Conservation (phyloP, 2,113 vertebrate species). For the Pseudorectes ferrugineus region DNA sequence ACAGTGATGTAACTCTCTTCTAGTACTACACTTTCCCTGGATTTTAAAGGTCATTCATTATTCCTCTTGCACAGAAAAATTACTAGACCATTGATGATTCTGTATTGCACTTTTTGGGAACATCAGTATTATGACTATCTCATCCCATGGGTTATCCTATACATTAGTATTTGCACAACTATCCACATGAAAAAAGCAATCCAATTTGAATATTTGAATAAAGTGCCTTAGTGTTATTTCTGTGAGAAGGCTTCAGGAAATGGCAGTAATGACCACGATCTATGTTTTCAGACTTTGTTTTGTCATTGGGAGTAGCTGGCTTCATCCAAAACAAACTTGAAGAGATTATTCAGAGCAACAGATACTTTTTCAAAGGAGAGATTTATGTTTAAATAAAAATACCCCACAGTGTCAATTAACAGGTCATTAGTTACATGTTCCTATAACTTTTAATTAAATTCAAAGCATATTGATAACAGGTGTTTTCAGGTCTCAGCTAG, state of each 20-base stretch:
- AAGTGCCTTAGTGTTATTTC: background rate
- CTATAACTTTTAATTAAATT: background rate
- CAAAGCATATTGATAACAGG: background rate
- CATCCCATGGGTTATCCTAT: background rate
- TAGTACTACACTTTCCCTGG: background rate
- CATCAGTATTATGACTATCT: background rate
- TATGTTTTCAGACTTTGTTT: background rate
- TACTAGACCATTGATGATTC: background rate
- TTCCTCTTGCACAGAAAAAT: background rate
- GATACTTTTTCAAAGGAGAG: background rate
- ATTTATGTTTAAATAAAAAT: background rate
- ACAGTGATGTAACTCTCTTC: background rate
- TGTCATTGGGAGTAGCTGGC: background rate
- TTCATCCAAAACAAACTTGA: conserved; percentile 25
- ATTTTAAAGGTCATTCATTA: background rate
- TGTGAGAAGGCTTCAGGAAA: conserved; percentile 24
- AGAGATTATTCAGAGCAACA: background rate
- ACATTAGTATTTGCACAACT: background rate
- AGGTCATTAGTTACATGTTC: background rate
- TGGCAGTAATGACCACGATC: background rate
- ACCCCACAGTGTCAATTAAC: background rate
- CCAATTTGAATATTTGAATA: background rate
- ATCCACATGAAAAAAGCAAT: background rate
- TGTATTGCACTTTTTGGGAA: background rate
- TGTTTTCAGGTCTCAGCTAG: background rate